phyloP scores from a whole-genome alignment of 2,797 vertebrate genomes.

The Megaceryle alcyon region DNA sequence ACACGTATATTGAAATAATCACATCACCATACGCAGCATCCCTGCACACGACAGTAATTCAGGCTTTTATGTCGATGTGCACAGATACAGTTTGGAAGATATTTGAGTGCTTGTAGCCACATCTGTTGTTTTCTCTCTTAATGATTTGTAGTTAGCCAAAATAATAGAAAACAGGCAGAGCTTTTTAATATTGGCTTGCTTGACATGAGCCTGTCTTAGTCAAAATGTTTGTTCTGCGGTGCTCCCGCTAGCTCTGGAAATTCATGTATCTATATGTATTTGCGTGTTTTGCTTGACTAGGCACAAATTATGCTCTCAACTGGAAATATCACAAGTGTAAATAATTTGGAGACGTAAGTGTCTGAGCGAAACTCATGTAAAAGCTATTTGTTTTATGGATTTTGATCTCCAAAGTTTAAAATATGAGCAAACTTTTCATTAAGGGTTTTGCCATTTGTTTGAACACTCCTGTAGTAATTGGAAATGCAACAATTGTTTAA shows the following conservation, averaged over 20 bases:
- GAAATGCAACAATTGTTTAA: constrained; percentile 88
- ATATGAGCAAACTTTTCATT: constrained; percentile 82
- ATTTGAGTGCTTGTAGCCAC: constrained; percentile 8
- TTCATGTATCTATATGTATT: constrained; percentile 71
- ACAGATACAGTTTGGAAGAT: constrained; percentile 67
- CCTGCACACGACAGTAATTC: constrained; percentile 26
- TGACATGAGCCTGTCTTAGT: constrained; percentile 71
- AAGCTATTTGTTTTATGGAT: constrained; percentile 78
- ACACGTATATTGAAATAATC: constrained; percentile 4
- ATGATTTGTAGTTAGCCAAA: constrained; percentile 73
- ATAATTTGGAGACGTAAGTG: constrained; percentile 78
- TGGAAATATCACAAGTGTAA: constrained; percentile 81
- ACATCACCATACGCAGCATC: background rate
- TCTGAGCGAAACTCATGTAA: constrained; percentile 54
- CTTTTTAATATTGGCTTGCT: constrained; percentile 72
- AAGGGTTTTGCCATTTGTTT: constrained; percentile 79
- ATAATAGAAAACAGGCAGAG: constrained; percentile 71
- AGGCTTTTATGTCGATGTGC: background rate
- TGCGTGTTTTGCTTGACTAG: constrained; percentile 75
- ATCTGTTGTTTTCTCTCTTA: constrained; percentile 73
- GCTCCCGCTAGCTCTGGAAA: constrained; percentile 74
- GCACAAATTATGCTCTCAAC: constrained; percentile 78
- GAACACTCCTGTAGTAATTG: constrained; percentile 84
- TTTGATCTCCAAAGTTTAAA: constrained; percentile 79
- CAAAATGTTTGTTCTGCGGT: constrained; percentile 47